A percentile compares a stretch with the other conserved stretches of the same genome.
These are phyloP conservation scores for Paramisgurnus dabryanus DNA, from an alignment of 2,113 vertebrate species.

Conservation along the genomic window DNA sequence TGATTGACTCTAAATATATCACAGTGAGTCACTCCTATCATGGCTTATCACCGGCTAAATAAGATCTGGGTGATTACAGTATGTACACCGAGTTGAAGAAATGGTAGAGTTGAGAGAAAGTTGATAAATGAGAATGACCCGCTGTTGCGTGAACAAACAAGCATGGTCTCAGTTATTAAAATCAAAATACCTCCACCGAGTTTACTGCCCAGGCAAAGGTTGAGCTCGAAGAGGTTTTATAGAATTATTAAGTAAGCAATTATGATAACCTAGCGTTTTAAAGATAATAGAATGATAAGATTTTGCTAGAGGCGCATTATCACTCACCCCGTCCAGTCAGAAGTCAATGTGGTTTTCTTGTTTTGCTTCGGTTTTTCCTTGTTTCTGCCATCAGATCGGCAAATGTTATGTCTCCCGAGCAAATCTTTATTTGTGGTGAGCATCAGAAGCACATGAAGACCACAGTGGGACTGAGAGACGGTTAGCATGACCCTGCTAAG, in stretches of 20 bases:
- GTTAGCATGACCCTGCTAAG: slow-evolving; percentile 79
- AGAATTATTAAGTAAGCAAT: slow-evolving; percentile 89
- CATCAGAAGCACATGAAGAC: slow-evolving; percentile 18
- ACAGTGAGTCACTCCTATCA: slow-evolving; percentile 14
- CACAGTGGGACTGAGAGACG: slow-evolving; percentile 19
- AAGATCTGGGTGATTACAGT: neutral
- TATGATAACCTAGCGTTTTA: slow-evolving; percentile 79
- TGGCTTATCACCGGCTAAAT: slow-evolving; percentile 24
- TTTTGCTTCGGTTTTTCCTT: slow-evolving; percentile 2
- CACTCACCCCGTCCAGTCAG: slow-evolving; percentile 49
- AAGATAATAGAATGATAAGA: slow-evolving; percentile 80
- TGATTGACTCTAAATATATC: slow-evolving; percentile 25
- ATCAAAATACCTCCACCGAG: slow-evolving; percentile 64
- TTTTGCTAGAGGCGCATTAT: slow-evolving; percentile 65
- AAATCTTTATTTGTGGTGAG: slow-evolving; percentile 43
- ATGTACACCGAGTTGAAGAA: neutral
- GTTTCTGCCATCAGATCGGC: slow-evolving; percentile 1
- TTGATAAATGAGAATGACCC: slow-evolving; percentile 8
- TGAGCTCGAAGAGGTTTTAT: slow-evolving; percentile 68
- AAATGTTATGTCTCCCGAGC: slow-evolving; percentile 29
- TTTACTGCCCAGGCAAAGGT: slow-evolving; percentile 76
- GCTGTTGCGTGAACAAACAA: neutral
- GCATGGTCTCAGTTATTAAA: slow-evolving; percentile 58
- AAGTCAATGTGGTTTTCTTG: slow-evolving; percentile 62
- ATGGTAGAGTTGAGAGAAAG: slow-evolving; percentile 9